Evolutionary conservation across 2,797 vertebrate species (phyloP).

Genomic region (Acropternis orthonyx): DNA sequence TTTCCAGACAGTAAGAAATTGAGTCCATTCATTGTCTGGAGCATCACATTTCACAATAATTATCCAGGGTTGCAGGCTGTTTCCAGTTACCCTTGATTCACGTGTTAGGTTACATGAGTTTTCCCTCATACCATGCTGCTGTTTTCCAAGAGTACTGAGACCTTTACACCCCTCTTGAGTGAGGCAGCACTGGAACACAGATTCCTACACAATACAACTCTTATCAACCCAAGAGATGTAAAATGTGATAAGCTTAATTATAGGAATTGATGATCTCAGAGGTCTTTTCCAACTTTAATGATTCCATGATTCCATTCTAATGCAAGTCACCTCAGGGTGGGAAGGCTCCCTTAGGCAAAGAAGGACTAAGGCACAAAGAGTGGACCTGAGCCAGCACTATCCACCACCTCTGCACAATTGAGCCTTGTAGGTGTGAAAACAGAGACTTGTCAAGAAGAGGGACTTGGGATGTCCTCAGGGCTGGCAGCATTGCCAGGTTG

Average conservation of each 20-base stretch:
- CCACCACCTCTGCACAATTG: accelerated
- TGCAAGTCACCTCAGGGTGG: background rate
- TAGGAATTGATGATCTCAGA: background rate
- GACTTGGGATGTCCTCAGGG: background rate
- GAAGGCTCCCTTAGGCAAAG: background rate
- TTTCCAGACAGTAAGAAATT: background rate
- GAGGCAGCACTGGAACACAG: background rate
- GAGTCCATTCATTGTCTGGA: background rate
- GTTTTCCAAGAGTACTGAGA: background rate
- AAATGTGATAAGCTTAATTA: background rate
- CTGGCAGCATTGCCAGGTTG: background rate
- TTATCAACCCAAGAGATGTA: background rate
- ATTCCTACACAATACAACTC: background rate
- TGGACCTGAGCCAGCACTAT: background rate
- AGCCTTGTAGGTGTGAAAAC: accelerated
- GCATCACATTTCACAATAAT: slow-evolving; percentile 2
- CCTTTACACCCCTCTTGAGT: background rate
- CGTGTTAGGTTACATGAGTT: background rate
- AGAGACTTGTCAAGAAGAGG: background rate
- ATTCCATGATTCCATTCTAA: background rate
- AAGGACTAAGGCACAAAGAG: background rate
- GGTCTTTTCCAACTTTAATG: background rate
- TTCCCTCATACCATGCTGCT: accelerated
- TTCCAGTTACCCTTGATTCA: background rate
- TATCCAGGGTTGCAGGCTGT: background rate